phyloP scores from a whole-genome alignment of 2,888 invertebrate species.

The Phania funesta region DNA sequence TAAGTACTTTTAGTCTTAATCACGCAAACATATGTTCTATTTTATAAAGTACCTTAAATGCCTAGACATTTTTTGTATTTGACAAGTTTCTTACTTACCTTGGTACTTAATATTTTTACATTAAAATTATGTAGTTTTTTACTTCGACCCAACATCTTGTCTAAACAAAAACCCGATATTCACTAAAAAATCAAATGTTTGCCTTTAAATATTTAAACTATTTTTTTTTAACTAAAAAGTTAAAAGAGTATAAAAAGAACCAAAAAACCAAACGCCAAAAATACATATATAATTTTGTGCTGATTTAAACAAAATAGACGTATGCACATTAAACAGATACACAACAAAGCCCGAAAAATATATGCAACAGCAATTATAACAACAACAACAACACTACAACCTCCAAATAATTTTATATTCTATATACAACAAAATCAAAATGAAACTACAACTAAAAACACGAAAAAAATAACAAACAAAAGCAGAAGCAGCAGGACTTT shows the following conservation, averaged over 20 bases:
- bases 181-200: not conserved
- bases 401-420: slow-evolving; percentile 50
- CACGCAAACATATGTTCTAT: too few relatives aligned
- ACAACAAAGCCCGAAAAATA: slow-evolving; percentile 35
- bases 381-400: slow-evolving; percentile 25
- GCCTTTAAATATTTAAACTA: not conserved
- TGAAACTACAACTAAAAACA: slow-evolving; percentile 6
- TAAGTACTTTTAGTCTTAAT: too few relatives aligned
- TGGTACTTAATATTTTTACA: too few relatives aligned
- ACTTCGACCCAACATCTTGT: too few relatives aligned
- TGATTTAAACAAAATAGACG: slow-evolving; percentile 36
- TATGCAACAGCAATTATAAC: slow-evolving; percentile 31
- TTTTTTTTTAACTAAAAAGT: too few relatives aligned
- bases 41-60: too few relatives aligned
- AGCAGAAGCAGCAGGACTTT: slow-evolving; percentile 48
- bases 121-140: too few relatives aligned
- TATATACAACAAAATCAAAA: slow-evolving; percentile 32
- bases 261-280: not conserved
- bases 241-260: too few relatives aligned
- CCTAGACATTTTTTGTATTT: too few relatives aligned
- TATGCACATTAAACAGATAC: slow-evolving; percentile 13
- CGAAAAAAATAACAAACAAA: not conserved
- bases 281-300: slow-evolving; percentile 37
- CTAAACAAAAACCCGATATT: too few relatives aligned
- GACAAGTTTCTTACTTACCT: too few relatives aligned